These are phyloP conservation scores for Exaiptasia diaphana DNA, from an alignment of 64 coral and sea anemone genomes.

Conservation along the genomic window DNA sequence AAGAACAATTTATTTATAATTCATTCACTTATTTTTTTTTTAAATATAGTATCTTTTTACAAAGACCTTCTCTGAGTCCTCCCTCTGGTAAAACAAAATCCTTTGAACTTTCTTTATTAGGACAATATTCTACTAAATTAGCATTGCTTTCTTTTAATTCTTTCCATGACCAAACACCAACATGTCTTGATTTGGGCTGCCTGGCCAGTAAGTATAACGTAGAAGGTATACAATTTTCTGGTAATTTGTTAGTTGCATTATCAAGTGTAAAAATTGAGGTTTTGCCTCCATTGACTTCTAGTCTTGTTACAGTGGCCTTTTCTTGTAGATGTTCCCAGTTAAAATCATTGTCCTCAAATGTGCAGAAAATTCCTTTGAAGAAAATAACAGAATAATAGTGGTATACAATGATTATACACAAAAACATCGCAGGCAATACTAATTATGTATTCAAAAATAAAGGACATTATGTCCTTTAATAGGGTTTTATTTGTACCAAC, in stretches of 20 bases:
- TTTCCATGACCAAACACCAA: constrained; percentile 62
- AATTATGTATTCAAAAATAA: neutral
- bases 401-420: neutral
- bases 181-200: constrained; percentile 86
- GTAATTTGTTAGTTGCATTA: neutral
- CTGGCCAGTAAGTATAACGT: constrained; percentile 59
- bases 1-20: neutral
- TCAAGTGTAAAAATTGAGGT: neutral
- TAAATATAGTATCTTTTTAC: constrained; percentile 55
- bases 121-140: constrained; percentile 83
- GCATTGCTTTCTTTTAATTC: constrained; percentile 66
- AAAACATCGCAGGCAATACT: neutral
- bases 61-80: constrained; percentile 43
- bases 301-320: neutral
- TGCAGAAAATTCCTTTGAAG: constrained; percentile 47
- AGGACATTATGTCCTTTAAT: neutral
- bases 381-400: neutral
- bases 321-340: constrained; percentile 39
- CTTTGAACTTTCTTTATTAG: constrained; percentile 31
- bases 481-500: too few species aligned
- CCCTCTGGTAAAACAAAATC: constrained; percentile 61
- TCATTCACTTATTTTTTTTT: neutral
- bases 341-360: constrained; percentile 25
- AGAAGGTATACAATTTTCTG: neutral
- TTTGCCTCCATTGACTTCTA: too few species aligned